These are phyloP conservation scores for Sminthurides bifidus DNA, from an alignment of 1,140 invertebrate genomes.

Conservation along the genomic window DNA sequence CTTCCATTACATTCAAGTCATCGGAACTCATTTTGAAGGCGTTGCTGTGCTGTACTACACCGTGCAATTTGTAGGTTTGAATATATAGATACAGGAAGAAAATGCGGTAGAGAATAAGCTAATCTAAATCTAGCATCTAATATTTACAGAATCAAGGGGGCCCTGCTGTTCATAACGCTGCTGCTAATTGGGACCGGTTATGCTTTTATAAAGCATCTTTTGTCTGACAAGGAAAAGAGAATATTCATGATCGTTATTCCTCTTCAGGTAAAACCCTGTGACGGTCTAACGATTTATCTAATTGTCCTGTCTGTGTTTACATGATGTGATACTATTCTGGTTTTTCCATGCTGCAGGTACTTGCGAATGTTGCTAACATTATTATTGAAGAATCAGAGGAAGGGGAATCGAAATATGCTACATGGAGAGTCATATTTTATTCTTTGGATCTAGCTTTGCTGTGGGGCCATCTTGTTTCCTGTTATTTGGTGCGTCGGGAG, in stretches of 20 bases:
- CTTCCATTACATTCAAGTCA: slow-evolving; percentile 88
- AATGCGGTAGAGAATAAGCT: neutral
- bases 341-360: slow-evolving; percentile 47
- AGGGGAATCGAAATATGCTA: slow-evolving; percentile 73
- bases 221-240: slow-evolving; percentile 92
- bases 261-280: slow-evolving; percentile 59
- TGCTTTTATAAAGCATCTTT: slow-evolving; percentile 96
- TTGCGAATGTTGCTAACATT: slow-evolving; percentile 93
- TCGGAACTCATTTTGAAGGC: slow-evolving; percentile 85
- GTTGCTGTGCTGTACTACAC: slow-evolving; percentile 97
- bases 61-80: slow-evolving; percentile 69
- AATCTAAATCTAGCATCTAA: neutral
- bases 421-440: slow-evolving; percentile 87
- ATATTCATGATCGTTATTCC: slow-evolving; percentile 98
- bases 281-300: too few species aligned
- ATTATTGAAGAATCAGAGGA: slow-evolving; percentile 97
- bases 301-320: too few species aligned
- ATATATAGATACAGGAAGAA: neutral
- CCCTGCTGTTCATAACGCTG: slow-evolving; percentile 90
- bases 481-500: slow-evolving; percentile 63
- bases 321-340: too few species aligned
- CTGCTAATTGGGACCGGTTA: slow-evolving; percentile 95
- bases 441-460: slow-evolving; percentile 91
- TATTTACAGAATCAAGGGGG: slow-evolving; percentile 61
- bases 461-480: slow-evolving; percentile 92